Evolutionary conservation across 2,797 vertebrate species (phyloP).

Genomic region (Rhynchonycteris naso): DNA sequence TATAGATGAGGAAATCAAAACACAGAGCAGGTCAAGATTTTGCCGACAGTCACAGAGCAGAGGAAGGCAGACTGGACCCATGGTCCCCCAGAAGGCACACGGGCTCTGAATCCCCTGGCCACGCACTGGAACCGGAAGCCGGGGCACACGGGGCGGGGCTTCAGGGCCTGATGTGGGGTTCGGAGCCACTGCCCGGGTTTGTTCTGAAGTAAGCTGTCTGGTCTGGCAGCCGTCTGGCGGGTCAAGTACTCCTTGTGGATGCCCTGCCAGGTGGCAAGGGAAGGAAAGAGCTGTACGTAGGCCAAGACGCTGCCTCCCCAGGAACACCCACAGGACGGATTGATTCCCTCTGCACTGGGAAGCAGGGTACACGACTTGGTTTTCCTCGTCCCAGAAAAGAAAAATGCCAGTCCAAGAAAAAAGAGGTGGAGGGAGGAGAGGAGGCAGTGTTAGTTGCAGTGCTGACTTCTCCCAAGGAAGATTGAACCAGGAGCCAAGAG

Average conservation of each 20-base stretch:
- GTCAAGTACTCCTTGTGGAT: conserved; percentile 39
- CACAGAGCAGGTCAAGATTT: background rate
- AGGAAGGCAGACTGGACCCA: background rate
- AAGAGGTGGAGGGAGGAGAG: background rate
- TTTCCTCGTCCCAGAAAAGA: conserved; percentile 14
- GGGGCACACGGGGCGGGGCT: background rate
- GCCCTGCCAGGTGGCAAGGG: conserved; percentile 33
- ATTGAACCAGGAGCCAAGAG: background rate
- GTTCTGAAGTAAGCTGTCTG: conserved; percentile 40
- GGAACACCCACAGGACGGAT: background rate
- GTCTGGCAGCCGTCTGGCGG: conserved; percentile 14
- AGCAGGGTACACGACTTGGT: conserved; percentile 6
- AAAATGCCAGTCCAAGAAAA: background rate
- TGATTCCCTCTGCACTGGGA: background rate
- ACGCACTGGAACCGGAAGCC: background rate
- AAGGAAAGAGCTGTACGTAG: background rate
- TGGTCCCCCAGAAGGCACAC: background rate
- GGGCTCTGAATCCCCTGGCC: background rate
- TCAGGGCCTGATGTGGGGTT: background rate
- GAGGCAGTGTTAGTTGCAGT: background rate
- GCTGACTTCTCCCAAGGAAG: conserved; percentile 32
- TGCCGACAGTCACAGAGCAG: background rate
- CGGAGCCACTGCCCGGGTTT: background rate
- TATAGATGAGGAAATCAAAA: background rate
- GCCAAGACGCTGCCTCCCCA: conserved; percentile 16